phyloP scores from a whole-genome alignment of 2,797 vertebrate species.

The Amphiprion clarkii region DNA sequence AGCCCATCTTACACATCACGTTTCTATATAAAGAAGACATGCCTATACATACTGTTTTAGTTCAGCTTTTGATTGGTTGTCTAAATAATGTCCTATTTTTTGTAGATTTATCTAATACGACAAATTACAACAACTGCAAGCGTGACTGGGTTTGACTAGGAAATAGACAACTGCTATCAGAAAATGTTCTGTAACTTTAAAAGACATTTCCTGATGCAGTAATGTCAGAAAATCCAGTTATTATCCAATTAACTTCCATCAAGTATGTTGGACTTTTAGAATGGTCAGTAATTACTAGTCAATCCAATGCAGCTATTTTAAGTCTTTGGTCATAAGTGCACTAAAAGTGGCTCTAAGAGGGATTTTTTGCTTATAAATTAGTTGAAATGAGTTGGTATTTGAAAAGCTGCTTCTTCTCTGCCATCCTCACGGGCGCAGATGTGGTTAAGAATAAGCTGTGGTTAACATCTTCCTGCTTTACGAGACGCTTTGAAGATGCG shows the following conservation, averaged over 20 bases:
- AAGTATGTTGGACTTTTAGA: not conserved
- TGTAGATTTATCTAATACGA: conserved; percentile 8
- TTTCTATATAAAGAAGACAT: conserved; percentile 34
- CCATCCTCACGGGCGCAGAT: not conserved
- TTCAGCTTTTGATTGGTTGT: conserved; percentile 21
- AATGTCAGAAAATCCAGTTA: not conserved
- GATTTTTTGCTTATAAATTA: not conserved
- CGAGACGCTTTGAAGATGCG: not conserved
- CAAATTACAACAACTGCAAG: not conserved
- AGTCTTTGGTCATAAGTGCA: not conserved
- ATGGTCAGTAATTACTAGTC: conserved; percentile 5
- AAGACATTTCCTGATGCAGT: conserved; percentile 7
- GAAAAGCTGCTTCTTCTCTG: no score
- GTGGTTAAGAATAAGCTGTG: not conserved
- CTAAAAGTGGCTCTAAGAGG: not conserved
- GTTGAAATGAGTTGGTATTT: not conserved
- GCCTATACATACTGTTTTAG: conserved; percentile 8
- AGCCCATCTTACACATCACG: conserved; percentile 41
- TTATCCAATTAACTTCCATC: not conserved
- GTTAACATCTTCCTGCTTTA: not conserved
- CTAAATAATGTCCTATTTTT: conserved; percentile 9
- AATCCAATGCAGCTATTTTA: not conserved
- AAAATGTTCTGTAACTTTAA: not conserved
- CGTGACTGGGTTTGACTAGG: not conserved
- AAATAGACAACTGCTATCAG: not conserved